These are phyloP conservation scores for Mandrillus leucophaeus DNA, from an alignment of 2,113 vertebrate species.

Conservation along the genomic window DNA sequence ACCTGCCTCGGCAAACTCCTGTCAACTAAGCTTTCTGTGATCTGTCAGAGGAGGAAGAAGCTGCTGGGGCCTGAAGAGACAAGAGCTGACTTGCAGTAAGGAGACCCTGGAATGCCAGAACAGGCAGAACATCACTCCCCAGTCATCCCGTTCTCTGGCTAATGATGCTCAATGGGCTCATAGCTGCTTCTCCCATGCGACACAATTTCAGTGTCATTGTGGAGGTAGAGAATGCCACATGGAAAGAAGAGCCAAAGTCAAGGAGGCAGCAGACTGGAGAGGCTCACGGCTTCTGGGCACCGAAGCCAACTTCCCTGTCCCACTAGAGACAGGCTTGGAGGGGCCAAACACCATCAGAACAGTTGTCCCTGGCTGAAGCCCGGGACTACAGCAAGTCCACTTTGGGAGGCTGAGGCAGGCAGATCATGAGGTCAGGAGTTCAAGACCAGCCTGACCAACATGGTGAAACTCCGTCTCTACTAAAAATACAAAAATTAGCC, in stretches of 20 bases:
- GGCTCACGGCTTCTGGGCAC: neutral
- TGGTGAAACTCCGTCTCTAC: no score
- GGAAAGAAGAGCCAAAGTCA: neutral
- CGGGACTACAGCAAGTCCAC: neutral
- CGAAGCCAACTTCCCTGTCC: neutral
- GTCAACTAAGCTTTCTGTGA: neutral
- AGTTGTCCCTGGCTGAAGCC: neutral
- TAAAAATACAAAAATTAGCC: no score
- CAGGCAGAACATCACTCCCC: neutral
- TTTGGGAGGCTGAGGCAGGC: neutral
- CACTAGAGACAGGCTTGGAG: neutral
- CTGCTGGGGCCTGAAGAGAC: neutral
- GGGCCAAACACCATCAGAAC: neutral
- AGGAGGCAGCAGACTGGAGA: neutral
- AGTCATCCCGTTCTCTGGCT: neutral
- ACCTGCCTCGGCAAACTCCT: neutral
- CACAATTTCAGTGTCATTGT: neutral
- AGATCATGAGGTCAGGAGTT: no score
- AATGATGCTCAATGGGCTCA: conserved; percentile 52
- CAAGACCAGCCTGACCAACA: no score
- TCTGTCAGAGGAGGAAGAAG: neutral
- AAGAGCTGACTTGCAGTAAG: neutral
- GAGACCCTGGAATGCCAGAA: conserved; percentile 19
- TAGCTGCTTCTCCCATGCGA: neutral
- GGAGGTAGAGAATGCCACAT: neutral